A percentile compares a stretch with the other conserved stretches of the same genome.
Conservation (phyloP, 2,113 vertebrate species). For the Megaptera novaeangliae region DNA sequence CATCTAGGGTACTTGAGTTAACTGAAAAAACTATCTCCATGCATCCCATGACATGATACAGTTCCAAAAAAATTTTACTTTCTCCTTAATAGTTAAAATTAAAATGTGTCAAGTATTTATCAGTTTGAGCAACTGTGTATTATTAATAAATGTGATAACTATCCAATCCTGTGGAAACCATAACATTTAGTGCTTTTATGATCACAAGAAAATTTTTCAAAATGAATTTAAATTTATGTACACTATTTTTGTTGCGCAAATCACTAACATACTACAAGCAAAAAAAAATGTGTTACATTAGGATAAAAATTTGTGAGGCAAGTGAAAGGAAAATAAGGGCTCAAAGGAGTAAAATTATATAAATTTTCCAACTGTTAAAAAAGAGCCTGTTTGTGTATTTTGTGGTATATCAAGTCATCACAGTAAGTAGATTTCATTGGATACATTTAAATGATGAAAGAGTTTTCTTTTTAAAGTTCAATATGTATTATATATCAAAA, state of each 20-base stretch:
- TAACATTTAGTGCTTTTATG: neutral
- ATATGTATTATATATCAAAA: neutral
- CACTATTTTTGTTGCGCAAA: neutral
- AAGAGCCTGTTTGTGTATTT: neutral
- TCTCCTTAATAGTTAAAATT: neutral
- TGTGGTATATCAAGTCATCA: neutral
- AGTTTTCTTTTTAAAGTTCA: neutral
- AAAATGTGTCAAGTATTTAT: neutral
- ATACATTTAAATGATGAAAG: neutral
- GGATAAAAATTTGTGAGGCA: neutral
- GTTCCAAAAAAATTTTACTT: neutral
- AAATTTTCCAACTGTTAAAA: neutral
- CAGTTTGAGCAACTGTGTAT: neutral
- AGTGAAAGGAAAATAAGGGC: neutral
- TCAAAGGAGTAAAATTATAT: neutral
- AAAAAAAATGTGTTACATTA: neutral
- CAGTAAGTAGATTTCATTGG: neutral
- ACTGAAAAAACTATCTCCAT: neutral
- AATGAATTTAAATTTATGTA: neutral
- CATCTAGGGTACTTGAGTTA: neutral
- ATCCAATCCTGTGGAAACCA: neutral
- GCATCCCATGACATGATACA: neutral
- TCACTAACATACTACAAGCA: neutral
- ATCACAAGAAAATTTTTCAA: conserved; percentile 7
- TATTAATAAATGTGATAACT: neutral